Percentiles rank a stretch among this genome's conserved stretches.
These are phyloP conservation scores for Nyctalus aviator DNA, from an alignment of 2,797 vertebrate species.

Conservation along the genomic window DNA sequence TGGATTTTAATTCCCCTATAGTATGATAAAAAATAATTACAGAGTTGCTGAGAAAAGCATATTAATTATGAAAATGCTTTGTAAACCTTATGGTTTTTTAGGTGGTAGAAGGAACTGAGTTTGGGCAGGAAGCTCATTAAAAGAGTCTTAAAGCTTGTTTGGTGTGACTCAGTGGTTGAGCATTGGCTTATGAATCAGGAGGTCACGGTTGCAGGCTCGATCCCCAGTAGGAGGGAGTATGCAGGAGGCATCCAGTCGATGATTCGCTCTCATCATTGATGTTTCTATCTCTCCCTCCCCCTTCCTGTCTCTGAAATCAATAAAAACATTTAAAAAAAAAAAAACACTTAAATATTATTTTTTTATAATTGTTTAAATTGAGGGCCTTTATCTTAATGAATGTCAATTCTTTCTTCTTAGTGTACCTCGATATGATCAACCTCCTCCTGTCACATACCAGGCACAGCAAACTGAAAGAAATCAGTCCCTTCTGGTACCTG, in stretches of 20 bases:
- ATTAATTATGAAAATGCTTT: too few species aligned
- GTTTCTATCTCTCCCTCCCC: too few species aligned
- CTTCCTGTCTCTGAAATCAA: too few species aligned
- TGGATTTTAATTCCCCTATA: conserved; percentile 41
- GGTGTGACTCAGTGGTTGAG: too few species aligned
- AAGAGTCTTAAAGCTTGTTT: background rate
- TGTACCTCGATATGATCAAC: conserved; percentile 97
- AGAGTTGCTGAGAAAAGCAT: too few species aligned
- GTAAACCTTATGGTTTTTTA: background rate
- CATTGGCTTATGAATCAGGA: too few species aligned
- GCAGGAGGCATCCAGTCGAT: too few species aligned
- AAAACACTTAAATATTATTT: background rate
- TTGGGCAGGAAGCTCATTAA: background rate
- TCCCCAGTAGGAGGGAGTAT: too few species aligned
- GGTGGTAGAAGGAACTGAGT: background rate
- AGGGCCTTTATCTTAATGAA: conserved; percentile 50
- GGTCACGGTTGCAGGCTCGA: too few species aligned
- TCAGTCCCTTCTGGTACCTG: conserved; percentile 96
- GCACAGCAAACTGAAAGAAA: conserved; percentile 93
- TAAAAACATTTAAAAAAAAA: too few species aligned
- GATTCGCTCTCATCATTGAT: too few species aligned
- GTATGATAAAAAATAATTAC: background rate
- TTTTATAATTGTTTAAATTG: conserved; percentile 47
- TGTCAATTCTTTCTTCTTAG: conserved; percentile 84
- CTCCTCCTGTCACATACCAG: conserved; percentile 95